A percentile compares a stretch with the other conserved stretches of the same genome.
These are phyloP conservation scores for Oreochromis grahami DNA, from an alignment of 2,797 vertebrate species.

Conservation along the genomic window DNA sequence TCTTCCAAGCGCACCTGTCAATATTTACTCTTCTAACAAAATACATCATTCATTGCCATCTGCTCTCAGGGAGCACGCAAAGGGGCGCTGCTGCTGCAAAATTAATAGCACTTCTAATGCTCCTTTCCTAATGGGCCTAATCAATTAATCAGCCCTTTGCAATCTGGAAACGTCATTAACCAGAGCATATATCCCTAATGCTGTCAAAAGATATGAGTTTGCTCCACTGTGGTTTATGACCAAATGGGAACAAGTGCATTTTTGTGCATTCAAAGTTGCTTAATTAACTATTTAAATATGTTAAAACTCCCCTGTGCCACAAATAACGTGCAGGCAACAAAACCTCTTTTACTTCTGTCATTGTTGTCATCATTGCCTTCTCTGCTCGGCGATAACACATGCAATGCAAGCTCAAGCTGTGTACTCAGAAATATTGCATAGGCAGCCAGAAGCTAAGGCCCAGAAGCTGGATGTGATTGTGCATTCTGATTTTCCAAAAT, in stretches of 20 bases:
- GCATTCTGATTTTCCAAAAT: conserved; percentile 41
- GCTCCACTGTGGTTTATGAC: conserved; percentile 13
- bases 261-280: background rate
- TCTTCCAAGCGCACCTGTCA: conserved; percentile 69
- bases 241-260: background rate
- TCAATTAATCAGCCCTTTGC: conserved; percentile 70
- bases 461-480: conserved; percentile 45
- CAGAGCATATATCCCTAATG: conserved; percentile 46
- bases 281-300: conserved; percentile 8
- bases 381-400: conserved; percentile 16
- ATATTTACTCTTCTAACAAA: conserved; percentile 78
- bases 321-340: background rate
- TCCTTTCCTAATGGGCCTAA: conserved; percentile 71
- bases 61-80: conserved; percentile 57
- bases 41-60: conserved; percentile 79
- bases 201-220: conserved; percentile 47
- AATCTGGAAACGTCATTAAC: conserved; percentile 65
- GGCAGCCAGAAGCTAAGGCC: conserved; percentile 36
- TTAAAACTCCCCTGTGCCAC: background rate
- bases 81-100: conserved; percentile 63
- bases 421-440: conserved; percentile 47
- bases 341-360: background rate
- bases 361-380: conserved; percentile 5
- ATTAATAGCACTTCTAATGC: conserved; percentile 73
- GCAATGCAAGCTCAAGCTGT: conserved; percentile 15